Percentiles rank a stretch among this genome's conserved stretches.
These are phyloP conservation scores for Hydrocynus forskahlii DNA, from an alignment of 2,797 vertebrate genomes.

Conservation along the genomic window DNA sequence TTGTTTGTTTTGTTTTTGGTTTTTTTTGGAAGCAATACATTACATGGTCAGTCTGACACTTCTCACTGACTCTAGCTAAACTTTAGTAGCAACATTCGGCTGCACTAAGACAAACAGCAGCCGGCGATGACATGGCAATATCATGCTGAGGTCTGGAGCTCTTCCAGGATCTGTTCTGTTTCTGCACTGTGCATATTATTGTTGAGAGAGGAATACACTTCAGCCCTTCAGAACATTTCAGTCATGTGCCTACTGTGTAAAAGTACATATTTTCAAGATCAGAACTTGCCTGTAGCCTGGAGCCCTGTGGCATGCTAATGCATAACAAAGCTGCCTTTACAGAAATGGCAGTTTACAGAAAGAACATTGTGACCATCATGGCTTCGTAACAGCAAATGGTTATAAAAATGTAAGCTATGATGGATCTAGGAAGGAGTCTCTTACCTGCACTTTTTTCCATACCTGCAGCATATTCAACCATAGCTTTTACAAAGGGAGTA, in stretches of 20 bases:
- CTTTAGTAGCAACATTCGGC: neutral
- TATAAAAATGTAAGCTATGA: neutral
- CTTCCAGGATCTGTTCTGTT: neutral
- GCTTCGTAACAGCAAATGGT: neutral
- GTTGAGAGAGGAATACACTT: neutral
- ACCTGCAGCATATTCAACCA: neutral
- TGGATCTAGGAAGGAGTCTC: neutral
- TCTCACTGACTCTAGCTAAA: neutral
- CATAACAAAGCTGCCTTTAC: neutral
- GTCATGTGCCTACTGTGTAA: neutral
- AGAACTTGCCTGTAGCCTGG: neutral
- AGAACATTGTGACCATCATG: neutral
- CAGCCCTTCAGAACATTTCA: neutral
- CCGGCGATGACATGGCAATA: neutral
- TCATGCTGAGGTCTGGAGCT: neutral
- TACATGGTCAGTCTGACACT: neutral
- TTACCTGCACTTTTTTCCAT: neutral
- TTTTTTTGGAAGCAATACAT: neutral
- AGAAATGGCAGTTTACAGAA: neutral
- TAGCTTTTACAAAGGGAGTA: neutral
- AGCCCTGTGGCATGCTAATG: neutral
- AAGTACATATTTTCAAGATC: neutral
- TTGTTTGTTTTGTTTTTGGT: neutral
- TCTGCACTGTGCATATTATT: neutral
- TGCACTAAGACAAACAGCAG: neutral